Conservation (phyloP, 2,888 invertebrate species). For the Oegoconia quadripuncta region DNA sequence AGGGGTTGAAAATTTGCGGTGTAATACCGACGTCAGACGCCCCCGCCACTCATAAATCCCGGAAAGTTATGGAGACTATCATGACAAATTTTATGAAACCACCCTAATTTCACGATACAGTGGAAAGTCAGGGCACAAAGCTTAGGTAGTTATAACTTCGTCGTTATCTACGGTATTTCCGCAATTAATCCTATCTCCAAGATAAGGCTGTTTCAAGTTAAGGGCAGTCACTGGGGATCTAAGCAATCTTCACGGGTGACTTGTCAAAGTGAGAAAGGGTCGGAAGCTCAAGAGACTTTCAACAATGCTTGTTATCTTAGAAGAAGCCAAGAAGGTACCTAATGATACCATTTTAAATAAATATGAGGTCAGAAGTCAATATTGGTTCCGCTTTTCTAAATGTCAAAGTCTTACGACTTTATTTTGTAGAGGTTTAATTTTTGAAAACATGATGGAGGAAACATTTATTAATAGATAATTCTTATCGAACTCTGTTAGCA, state of each 20-base stretch:
- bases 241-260: conserved; percentile 78
- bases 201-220: conserved; percentile 75
- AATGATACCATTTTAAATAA: conserved; percentile 75
- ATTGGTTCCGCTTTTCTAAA: conserved; percentile 15
- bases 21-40: conserved; percentile 1
- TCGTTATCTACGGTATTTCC: conserved; percentile 73
- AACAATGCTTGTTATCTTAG: conserved; percentile 78
- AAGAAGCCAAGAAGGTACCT: conserved; percentile 68
- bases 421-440: no score
- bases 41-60: conserved; percentile 3
- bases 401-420: no score
- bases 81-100: conserved; percentile 15
- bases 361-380: conserved; percentile 34
- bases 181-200: conserved; percentile 73
- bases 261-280: conserved; percentile 77
- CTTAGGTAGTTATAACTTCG: conserved; percentile 59
- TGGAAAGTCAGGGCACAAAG: conserved; percentile 25
- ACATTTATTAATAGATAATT: no score
- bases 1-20: not conserved
- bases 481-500: no score
- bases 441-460: no score
- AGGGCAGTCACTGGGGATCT: conserved; percentile 73
- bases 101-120: conserved; percentile 25
- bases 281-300: conserved; percentile 74
- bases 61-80: conserved; percentile 11